Percentiles rank a stretch among this genome's conserved stretches.
These are phyloP conservation scores for Denticeps clupeoides DNA, from an alignment of 2,797 vertebrate genomes.

Conservation along the genomic window DNA sequence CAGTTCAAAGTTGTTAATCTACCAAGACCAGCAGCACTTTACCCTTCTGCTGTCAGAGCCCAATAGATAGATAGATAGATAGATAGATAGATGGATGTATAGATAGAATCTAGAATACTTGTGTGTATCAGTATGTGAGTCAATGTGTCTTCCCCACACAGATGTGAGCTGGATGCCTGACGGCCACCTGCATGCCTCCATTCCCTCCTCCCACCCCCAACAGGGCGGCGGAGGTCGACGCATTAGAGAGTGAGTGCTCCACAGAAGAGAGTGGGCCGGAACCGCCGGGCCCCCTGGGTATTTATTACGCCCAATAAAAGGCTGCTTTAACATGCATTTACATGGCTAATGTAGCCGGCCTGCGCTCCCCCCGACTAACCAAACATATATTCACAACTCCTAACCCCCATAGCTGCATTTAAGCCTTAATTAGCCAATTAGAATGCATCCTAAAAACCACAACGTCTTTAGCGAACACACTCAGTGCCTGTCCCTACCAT, in stretches of 20 bases:
- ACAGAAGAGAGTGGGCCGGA: conserved; percentile 53
- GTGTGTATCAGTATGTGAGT: conserved; percentile 25
- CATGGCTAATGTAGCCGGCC: conserved; percentile 67
- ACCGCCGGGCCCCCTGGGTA: conserved; percentile 60
- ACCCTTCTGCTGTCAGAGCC: too few species aligned
- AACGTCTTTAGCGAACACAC: conserved; percentile 60
- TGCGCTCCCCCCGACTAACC: conserved; percentile 29
- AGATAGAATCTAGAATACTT: not conserved
- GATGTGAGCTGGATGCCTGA: not conserved
- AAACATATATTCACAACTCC: too few species aligned
- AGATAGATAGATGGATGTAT: too few species aligned
- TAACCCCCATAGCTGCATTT: conserved; percentile 47
- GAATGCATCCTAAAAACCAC: conserved; percentile 52
- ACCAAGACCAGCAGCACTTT: too few species aligned
- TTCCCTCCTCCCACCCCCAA: conserved; percentile 31
- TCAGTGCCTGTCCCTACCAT: conserved; percentile 59
- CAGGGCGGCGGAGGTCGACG: conserved; percentile 50
- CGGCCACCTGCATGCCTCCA: conserved; percentile 15
- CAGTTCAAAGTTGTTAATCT: too few species aligned
- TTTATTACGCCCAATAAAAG: conserved; percentile 78
- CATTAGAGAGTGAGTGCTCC: conserved; percentile 55
- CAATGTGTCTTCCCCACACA: conserved; percentile 22
- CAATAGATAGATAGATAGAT: too few species aligned
- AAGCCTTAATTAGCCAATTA: conserved; percentile 73
- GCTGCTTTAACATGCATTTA: conserved; percentile 73